Evolutionary conservation across 2,113 vertebrate genomes (phyloP).

Genomic region (Tragelaphus scriptus): DNA sequence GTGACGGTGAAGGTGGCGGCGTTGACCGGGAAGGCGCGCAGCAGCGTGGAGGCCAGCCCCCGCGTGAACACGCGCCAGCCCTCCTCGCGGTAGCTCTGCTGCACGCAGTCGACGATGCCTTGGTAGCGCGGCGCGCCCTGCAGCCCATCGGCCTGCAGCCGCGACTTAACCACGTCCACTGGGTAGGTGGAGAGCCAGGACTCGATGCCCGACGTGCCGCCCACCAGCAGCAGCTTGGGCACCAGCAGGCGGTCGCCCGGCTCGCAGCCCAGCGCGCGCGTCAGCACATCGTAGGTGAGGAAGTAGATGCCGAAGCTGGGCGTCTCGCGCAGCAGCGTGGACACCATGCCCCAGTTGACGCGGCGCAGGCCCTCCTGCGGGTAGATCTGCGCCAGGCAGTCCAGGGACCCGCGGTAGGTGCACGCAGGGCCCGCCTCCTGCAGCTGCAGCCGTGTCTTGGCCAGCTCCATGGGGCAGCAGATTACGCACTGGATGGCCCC

Average conservation of each 20-base stretch:
- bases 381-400: constrained; percentile 94
- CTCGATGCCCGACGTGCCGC: constrained; percentile 92
- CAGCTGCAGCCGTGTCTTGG: constrained; percentile 97
- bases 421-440: constrained; percentile 90
- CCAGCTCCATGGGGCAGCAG: constrained; percentile 98
- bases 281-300: constrained; percentile 91
- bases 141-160: constrained; percentile 93
- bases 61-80: constrained; percentile 93
- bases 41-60: constrained; percentile 94
- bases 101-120: constrained; percentile 89
- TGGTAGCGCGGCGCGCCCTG: constrained; percentile 87
- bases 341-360: constrained; percentile 93
- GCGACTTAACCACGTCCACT: constrained; percentile 94
- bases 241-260: constrained; percentile 88
- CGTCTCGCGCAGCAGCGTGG: constrained; percentile 92
- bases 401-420: constrained; percentile 93
- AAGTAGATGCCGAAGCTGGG: constrained; percentile 98
- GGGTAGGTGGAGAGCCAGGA: constrained; percentile 98
- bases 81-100: constrained; percentile 89
- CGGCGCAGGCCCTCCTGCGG: constrained; percentile 89
- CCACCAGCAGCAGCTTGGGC: constrained; percentile 93
- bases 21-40: constrained; percentile 96
- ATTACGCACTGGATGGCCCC: constrained; percentile 94
- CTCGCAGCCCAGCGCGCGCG: constrained; percentile 90
- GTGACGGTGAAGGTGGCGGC: constrained; percentile 96